phyloP scores from a whole-genome alignment of 2,888 invertebrate genomes.

The Stenodema calcarata region DNA sequence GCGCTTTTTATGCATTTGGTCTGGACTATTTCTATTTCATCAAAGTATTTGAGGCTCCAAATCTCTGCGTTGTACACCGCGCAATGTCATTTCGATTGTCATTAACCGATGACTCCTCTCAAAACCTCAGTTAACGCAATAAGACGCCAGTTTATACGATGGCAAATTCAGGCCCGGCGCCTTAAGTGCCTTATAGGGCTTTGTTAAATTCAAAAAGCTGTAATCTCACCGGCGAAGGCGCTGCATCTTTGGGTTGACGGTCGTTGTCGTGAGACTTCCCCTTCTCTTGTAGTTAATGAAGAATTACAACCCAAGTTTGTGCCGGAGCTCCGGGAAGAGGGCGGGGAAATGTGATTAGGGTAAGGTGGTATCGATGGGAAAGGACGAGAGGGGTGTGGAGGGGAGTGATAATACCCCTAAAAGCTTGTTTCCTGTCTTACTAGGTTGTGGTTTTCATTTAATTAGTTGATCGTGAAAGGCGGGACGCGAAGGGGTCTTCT shows the following conservation, averaged over 20 bases:
- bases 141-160: too few relatives aligned
- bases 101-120: too few relatives aligned
- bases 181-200: too few relatives aligned
- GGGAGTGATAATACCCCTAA: slow-evolving; percentile 21
- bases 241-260: not conserved
- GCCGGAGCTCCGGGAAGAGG: not conserved
- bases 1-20: too few relatives aligned
- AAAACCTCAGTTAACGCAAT: too few relatives aligned
- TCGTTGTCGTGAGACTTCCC: not conserved
- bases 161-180: too few relatives aligned
- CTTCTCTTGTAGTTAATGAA: slow-evolving; percentile 15
- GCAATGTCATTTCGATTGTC: too few relatives aligned
- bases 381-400: not conserved
- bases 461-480: slow-evolving; percentile 16
- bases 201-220: not conserved
- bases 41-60: too few relatives aligned
- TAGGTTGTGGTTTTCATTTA: slow-evolving; percentile 23
- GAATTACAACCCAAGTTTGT: slow-evolving; percentile 22
- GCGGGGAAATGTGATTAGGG: not conserved
- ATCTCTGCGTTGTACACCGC: too few relatives aligned
- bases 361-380: not conserved
- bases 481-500: not conserved
- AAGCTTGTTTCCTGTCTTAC: slow-evolving; percentile 28
- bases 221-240: not conserved
- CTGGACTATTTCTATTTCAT: too few relatives aligned